Conservation (phyloP, 2,113 vertebrate genomes). For the Tetrao urogallus region DNA sequence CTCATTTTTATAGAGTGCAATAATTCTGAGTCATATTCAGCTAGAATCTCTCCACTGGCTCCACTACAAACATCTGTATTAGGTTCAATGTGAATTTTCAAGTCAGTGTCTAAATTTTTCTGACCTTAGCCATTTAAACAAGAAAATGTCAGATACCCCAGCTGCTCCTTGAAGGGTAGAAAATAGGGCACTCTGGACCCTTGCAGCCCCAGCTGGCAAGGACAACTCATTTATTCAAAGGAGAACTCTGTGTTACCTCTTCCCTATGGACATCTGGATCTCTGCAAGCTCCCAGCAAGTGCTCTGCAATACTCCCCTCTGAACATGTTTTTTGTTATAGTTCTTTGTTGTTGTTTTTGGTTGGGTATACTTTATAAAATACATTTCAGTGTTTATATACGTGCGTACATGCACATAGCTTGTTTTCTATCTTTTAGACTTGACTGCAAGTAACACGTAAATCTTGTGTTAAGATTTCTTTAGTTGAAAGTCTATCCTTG, state of each 20-base stretch:
- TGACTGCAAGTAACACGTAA: not conserved
- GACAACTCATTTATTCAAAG: not conserved
- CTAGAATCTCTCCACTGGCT: not conserved
- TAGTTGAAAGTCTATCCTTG: not conserved
- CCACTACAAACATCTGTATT: not conserved
- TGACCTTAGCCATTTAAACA: not conserved
- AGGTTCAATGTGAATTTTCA: not conserved
- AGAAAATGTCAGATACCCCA: not conserved
- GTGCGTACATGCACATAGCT: fast-evolving
- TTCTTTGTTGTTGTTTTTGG: not conserved
- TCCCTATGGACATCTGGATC: not conserved
- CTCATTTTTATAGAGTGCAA: slow-evolving; percentile 4
- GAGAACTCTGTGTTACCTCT: not conserved
- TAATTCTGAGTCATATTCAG: not conserved
- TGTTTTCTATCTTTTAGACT: not conserved
- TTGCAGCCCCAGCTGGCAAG: not conserved
- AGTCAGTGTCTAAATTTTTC: not conserved
- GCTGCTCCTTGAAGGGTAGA: not conserved
- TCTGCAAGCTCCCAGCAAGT: not conserved
- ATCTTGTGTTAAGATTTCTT: not conserved
- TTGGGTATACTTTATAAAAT: not conserved
- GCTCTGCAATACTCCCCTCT: not conserved
- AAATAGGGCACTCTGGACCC: not conserved
- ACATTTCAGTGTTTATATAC: not conserved
- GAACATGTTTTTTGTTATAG: not conserved